Conservation (phyloP, 2,113 vertebrate species). For the Xiphophorus couchianus region DNA sequence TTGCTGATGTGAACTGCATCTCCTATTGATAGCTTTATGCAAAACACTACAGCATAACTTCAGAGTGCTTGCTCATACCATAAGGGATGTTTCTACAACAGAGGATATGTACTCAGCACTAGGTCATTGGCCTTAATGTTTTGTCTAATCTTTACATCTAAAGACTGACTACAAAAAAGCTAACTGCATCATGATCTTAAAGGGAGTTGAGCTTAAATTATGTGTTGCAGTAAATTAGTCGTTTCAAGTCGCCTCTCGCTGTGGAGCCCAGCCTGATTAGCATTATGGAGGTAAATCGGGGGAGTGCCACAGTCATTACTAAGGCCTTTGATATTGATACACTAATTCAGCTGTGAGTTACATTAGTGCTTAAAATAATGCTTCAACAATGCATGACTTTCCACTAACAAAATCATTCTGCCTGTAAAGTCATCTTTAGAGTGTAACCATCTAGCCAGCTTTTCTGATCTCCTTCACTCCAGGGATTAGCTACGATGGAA, state of each 20-base stretch:
- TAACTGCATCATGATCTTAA: constrained; percentile 35
- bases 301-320: constrained; percentile 37
- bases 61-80: too few relatives aligned
- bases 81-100: neutral
- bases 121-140: neutral
- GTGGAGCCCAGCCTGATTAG: constrained; percentile 38
- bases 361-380: constrained; percentile 25
- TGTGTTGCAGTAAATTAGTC: constrained; percentile 49
- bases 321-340: constrained; percentile 44
- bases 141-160: neutral
- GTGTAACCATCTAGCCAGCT: constrained; percentile 42
- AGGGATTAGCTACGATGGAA: constrained; percentile 47
- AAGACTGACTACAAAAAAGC: constrained; percentile 1
- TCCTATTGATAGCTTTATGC: neutral
- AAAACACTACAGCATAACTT: neutral
- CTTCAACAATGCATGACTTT: constrained; percentile 45
- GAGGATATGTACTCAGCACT: neutral
- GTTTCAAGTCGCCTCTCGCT: constrained; percentile 42
- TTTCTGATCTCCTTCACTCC: constrained; percentile 50
- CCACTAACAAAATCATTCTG: constrained; percentile 21
- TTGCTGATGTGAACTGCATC: neutral
- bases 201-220: constrained; percentile 39
- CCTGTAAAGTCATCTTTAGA: constrained; percentile 23
- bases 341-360: constrained; percentile 6
- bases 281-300: constrained; percentile 47